Evolutionary conservation across 2,888 invertebrate species (phyloP).

Genomic region (Bimastos eiseni): DNA sequence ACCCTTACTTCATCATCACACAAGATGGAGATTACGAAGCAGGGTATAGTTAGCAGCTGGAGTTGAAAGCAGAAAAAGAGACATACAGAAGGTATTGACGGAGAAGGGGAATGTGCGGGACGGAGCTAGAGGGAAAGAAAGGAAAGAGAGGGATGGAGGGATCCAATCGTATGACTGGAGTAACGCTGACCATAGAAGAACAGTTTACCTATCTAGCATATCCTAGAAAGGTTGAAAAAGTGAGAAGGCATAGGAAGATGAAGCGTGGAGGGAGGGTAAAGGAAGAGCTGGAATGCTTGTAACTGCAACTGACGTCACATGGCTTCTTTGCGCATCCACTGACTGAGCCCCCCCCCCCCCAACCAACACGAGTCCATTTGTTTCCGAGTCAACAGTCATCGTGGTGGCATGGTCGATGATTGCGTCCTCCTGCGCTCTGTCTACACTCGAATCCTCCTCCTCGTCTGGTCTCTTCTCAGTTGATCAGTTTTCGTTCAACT

Average conservation of each 20-base stretch:
- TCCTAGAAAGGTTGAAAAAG: background rate
- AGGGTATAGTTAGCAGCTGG: no score
- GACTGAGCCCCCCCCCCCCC: background rate
- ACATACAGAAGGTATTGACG: background rate
- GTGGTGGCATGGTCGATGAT: background rate
- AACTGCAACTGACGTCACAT: background rate
- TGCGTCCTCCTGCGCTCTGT: background rate
- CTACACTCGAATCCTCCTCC: background rate
- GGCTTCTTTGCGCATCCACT: background rate
- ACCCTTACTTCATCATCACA: background rate
- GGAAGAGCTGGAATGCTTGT: background rate
- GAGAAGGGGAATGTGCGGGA: background rate
- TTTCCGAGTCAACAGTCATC: background rate
- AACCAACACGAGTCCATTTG: background rate
- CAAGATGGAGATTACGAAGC: background rate
- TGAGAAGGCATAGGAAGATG: background rate
- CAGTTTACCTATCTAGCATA: background rate
- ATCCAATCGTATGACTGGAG: background rate
- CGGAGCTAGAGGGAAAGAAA: background rate
- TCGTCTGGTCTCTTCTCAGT: background rate
- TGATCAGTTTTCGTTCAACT: background rate
- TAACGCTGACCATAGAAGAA: background rate
- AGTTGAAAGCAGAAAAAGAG: background rate
- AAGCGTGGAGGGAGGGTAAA: background rate
- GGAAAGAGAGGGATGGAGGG: background rate